A percentile compares a stretch with the other conserved stretches of the same genome.
Conservation (phyloP, 2,797 vertebrate species). For the Enteromius afrohamiltoni region DNA sequence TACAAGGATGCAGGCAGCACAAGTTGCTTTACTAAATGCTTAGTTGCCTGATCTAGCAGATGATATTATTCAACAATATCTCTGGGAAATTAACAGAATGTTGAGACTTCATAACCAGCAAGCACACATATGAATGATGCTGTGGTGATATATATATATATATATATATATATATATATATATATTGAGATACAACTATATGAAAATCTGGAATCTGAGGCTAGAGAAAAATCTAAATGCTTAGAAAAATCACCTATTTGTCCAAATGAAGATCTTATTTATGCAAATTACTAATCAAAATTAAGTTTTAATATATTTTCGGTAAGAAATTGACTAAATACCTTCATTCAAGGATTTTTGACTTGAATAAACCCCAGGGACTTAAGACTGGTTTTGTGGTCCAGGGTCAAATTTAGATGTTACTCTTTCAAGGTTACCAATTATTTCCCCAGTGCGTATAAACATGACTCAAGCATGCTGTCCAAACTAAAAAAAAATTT, state of each 20-base stretch:
- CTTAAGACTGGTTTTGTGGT: too few relatives aligned
- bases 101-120: not conserved
- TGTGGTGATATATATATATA: not conserved
- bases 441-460: not conserved
- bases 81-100: not conserved
- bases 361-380: too few relatives aligned
- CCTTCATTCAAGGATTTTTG: too few relatives aligned
- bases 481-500: not conserved
- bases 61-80: not conserved
- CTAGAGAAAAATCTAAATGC: too few relatives aligned
- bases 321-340: too few relatives aligned
- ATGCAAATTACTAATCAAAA: too few relatives aligned
- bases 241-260: too few relatives aligned
- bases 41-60: not conserved
- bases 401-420: not conserved
- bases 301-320: too few relatives aligned
- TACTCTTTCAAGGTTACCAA: not conserved
- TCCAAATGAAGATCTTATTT: too few relatives aligned
- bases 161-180: too few relatives aligned
- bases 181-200: too few relatives aligned
- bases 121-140: not conserved
- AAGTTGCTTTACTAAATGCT: not conserved
- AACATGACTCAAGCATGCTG: not conserved
- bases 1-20: not conserved
- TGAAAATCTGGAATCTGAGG: too few relatives aligned